Conservation (phyloP, 2,113 vertebrate species). For the Phoenicopterus ruber region DNA sequence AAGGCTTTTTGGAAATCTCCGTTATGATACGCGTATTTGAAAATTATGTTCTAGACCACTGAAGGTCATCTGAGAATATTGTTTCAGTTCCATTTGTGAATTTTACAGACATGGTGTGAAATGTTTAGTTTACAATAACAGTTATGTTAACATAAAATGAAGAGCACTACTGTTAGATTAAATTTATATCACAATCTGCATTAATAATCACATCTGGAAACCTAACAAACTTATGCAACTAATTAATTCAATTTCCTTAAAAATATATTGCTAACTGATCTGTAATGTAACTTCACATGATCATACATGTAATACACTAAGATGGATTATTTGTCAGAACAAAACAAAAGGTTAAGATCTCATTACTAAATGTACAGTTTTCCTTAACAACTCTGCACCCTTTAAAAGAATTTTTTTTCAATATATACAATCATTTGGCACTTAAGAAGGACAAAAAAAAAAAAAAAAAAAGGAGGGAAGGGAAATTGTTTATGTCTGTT, state of each 20-base stretch:
- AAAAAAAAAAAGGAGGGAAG: rapidly evolving
- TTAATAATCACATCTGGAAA: neutral
- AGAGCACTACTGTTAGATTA: neutral
- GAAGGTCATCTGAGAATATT: neutral
- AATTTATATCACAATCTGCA: neutral
- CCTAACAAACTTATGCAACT: neutral
- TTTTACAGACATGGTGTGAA: neutral
- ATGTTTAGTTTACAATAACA: neutral
- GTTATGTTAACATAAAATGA: neutral
- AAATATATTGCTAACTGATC: neutral
- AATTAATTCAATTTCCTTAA: neutral
- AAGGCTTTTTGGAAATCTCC: neutral
- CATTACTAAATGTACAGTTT: neutral
- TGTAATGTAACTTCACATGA: neutral
- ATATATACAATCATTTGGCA: neutral
- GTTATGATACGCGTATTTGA: neutral
- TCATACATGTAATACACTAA: neutral
- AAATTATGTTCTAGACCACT: neutral
- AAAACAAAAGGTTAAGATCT: neutral
- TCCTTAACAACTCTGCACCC: neutral
- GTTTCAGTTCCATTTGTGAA: neutral
- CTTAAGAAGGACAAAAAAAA: neutral
- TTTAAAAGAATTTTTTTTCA: neutral
- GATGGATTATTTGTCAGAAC: neutral
- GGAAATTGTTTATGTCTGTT: neutral